phyloP scores from a whole-genome alignment of 2,888 invertebrate genomes.

The Drosophila kanekoi region DNA sequence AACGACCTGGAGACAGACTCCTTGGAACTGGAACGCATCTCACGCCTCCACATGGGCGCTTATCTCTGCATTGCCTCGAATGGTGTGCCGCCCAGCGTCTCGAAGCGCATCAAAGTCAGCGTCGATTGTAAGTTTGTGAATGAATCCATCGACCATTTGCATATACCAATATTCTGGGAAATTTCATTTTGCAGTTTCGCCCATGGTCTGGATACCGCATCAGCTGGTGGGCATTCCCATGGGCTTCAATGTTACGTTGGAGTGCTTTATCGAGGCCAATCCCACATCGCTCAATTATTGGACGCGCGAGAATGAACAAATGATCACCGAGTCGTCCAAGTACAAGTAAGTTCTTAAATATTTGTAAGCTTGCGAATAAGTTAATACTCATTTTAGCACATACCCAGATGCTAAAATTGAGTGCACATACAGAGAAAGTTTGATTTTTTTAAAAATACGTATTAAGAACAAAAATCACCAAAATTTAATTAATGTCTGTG shows the following conservation, averaged over 20 bases:
- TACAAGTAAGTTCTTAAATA: slow-evolving; percentile 87
- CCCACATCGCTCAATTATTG: slow-evolving; percentile 96
- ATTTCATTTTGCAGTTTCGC: slow-evolving; percentile 89
- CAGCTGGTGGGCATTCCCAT: slow-evolving; percentile 94
- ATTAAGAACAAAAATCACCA: too few relatives aligned
- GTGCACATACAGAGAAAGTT: too few relatives aligned
- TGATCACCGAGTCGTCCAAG: slow-evolving; percentile 94
- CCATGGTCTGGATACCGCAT: slow-evolving; percentile 96
- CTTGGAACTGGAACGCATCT: slow-evolving; percentile 93
- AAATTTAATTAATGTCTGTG: too few relatives aligned
- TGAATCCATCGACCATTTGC: not conserved
- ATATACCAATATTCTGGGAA: not conserved
- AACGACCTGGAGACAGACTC: slow-evolving; percentile 94
- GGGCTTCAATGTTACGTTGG: slow-evolving; percentile 92
- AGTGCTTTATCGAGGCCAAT: slow-evolving; percentile 96
- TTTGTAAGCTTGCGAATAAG: not conserved
- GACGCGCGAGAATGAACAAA: slow-evolving; percentile 94
- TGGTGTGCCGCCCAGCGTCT: slow-evolving; percentile 95
- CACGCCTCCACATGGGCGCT: slow-evolving; percentile 95
- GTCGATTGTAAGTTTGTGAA: slow-evolving; percentile 94
- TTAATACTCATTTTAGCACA: too few relatives aligned
- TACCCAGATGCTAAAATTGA: too few relatives aligned
- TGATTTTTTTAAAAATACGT: too few relatives aligned
- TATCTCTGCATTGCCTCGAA: slow-evolving; percentile 95
- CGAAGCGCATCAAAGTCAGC: slow-evolving; percentile 96